Conservation (phyloP, 2,113 vertebrate species). For the Fukomys damarensis region DNA sequence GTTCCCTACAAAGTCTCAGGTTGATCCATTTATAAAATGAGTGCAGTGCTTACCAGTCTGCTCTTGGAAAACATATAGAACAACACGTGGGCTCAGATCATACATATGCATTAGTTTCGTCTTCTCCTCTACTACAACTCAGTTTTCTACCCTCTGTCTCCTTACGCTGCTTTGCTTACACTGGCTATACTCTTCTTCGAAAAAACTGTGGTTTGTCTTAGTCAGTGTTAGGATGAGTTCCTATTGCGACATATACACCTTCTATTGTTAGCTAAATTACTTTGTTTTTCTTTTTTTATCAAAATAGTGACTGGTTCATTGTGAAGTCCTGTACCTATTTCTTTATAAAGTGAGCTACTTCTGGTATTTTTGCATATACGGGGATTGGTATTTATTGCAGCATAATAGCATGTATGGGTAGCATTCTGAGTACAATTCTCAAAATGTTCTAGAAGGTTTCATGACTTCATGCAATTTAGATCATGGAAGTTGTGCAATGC, state of each 20-base stretch:
- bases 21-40: background rate
- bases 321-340: background rate
- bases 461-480: background rate
- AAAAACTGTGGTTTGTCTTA: background rate
- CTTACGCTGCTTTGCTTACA: fast-evolving
- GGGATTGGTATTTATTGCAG: background rate
- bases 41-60: background rate
- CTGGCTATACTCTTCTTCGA: background rate
- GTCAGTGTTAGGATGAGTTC: background rate
- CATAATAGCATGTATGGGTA: background rate
- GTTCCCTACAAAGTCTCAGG: background rate
- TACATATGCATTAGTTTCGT: fast-evolving
- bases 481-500: background rate
- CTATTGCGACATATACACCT: background rate
- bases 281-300: background rate
- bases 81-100: fast-evolving
- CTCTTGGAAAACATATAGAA: background rate
- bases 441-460: background rate
- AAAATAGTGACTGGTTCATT: background rate
- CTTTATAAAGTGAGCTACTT: background rate
- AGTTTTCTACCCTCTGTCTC: fast-evolving
- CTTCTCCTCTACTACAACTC: background rate
- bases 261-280: background rate
- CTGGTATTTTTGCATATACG: background rate
- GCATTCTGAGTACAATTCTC: fast-evolving